Base-by-base conservation (phyloP, 2,888 invertebrate genomes). In the Drosophila antonietae region DNA sequence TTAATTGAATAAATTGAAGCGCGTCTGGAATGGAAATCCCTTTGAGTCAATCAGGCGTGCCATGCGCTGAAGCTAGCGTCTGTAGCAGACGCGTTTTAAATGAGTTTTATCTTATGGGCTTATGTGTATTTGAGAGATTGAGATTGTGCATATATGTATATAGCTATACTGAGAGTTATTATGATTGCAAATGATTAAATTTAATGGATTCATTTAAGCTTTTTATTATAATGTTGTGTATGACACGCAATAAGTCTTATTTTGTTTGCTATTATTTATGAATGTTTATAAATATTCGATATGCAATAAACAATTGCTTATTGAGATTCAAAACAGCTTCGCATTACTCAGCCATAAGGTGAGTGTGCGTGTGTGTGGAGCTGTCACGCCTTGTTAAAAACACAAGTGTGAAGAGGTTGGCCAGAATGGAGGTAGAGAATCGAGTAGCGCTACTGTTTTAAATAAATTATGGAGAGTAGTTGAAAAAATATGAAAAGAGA, bases 1-100 rank as follows among this genome's bases (percentile, higher is more conserved):
- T 68, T 68, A 83, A 81, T 83, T 77, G 78, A 31, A 73, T 68
- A 68, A 81, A 59, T 31, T 70, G 64, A 57, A 67, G 56, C 61
- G 55, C 69, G 66, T 53, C 71, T 60, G 23, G 41, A 31, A 53
- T 59, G 56, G 12, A 65, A 75, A 65, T 67, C 65, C 52, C 57
- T 58, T 53, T 69, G 43, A 41, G 52, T 63, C 59, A 74, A 75
- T 71, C 70, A 67, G 35, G 49, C 53, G 61, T 47, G 41, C 8
- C 1, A 15, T 20, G 41, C 23, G n/a, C 12, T 18, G 1, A 4
- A 28, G 28, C 6, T 18, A 23, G 10, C 12, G 41, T 43, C 41
- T 20, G 51, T 18, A 7, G 18, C 23, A 33, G 66, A 56, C 35
- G 56, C 35, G 47, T 20, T 49, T 56, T 15, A 55, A 56, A 64